Conservation (phyloP, 2,888 invertebrate genomes). For the Scaptomyza caliginosa region DNA sequence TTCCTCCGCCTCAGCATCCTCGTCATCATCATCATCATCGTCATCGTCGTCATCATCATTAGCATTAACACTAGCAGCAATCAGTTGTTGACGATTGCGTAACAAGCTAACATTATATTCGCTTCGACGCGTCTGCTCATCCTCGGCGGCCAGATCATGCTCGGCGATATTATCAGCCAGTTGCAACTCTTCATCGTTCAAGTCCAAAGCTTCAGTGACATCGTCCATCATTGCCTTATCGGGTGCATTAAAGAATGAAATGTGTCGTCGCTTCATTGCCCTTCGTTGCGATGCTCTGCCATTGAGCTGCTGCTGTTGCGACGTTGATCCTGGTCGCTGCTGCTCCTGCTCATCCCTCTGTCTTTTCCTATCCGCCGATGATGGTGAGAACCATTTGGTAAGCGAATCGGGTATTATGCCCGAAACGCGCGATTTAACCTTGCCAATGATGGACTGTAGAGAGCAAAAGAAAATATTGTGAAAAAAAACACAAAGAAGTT, state of each 20-base stretch:
- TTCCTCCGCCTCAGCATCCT: not conserved
- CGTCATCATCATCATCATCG: conserved; percentile 50
- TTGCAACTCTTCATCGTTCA: conserved; percentile 66
- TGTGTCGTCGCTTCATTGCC: conserved; percentile 76
- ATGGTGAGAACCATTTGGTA: conserved; percentile 83
- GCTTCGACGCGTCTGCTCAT: conserved; percentile 58
- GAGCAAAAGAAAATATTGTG: not conserved
- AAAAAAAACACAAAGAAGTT: not conserved
- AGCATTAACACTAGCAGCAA: conserved; percentile 37
- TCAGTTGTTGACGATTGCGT: conserved; percentile 38
- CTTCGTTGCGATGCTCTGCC: conserved; percentile 37
- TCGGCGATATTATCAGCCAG: conserved; percentile 71
- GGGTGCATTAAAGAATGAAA: conserved; percentile 60
- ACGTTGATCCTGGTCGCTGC: conserved; percentile 27
- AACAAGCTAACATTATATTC: conserved; percentile 57
- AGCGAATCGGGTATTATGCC: conserved; percentile 82
- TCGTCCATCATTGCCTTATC: conserved; percentile 51
- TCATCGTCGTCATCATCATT: conserved; percentile 54
- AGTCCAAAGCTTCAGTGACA: conserved; percentile 62
- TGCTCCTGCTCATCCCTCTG: conserved; percentile 8
- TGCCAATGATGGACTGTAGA: conserved; percentile 82
- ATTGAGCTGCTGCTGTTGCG: conserved; percentile 45
- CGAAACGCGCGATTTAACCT: conserved; percentile 82
- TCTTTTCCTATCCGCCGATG: not conserved
- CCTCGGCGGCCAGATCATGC: conserved; percentile 64